Evolutionary conservation across 2,113 vertebrate species (phyloP).

Genomic region (Alosa alosa): DNA sequence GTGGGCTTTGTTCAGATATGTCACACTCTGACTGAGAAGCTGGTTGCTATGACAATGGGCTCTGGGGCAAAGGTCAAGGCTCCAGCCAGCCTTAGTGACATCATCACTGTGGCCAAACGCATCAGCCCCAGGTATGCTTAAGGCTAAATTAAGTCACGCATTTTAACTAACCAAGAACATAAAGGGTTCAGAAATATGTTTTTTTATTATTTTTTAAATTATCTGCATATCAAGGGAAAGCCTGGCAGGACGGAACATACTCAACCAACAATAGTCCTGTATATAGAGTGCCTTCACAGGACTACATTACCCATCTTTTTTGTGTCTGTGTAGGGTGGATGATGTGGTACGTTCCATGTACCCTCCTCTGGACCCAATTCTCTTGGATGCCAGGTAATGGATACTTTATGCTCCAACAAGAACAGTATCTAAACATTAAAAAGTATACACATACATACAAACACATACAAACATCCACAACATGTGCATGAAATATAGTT

Average conservation of each 20-base stretch:
- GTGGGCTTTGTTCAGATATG: constrained; percentile 79
- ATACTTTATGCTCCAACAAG: background rate
- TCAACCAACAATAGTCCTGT: background rate
- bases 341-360: constrained; percentile 96
- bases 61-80: constrained; percentile 90
- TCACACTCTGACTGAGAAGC: constrained; percentile 92
- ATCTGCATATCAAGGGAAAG: background rate
- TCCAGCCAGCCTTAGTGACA: constrained; percentile 87
- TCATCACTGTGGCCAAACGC: constrained; percentile 91
- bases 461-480: background rate
- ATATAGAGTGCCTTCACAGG: background rate
- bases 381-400: constrained; percentile 87
- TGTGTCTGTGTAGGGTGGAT: constrained; percentile 76
- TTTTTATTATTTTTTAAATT: background rate
- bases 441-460: background rate
- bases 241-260: background rate
- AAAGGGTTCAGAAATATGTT: background rate
- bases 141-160: background rate
- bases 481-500: background rate
- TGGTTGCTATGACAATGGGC: constrained; percentile 97
- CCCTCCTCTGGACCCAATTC: constrained; percentile 90
- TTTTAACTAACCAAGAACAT: background rate
- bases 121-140: constrained; percentile 89
- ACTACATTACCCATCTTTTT: background rate
- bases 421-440: background rate